Conservation (phyloP, 2,888 invertebrate genomes). For the Polia nebulosa region DNA sequence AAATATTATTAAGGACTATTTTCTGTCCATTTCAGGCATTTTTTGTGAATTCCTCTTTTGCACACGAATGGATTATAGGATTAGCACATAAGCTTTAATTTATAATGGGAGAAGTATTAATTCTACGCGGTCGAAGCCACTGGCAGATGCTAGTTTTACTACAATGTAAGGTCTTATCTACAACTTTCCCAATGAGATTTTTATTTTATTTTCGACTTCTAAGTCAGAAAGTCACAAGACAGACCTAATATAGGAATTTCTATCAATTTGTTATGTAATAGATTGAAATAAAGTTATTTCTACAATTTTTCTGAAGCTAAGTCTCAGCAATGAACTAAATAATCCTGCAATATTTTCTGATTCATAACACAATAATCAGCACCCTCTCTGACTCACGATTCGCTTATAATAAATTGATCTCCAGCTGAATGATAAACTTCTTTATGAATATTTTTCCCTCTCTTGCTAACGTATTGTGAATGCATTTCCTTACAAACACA, state of each 20-base stretch:
- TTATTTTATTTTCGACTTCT: not conserved
- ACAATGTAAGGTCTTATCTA: not conserved
- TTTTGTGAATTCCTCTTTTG: no score
- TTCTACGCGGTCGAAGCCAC: no score
- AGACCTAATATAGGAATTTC: no score
- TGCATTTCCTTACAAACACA: constrained; percentile 54
- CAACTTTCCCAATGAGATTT: not conserved
- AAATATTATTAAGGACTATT: no score
- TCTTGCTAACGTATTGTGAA: constrained; percentile 27
- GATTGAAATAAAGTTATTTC: not conserved
- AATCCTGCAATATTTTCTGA: not conserved
- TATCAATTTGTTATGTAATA: not conserved
- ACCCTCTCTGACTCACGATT: not conserved
- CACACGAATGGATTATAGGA: no score
- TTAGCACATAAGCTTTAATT: no score
- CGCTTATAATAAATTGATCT: constrained; percentile 34
- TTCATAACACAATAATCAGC: constrained; percentile 14
- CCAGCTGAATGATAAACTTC: constrained; percentile 15
- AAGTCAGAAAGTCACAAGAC: no score
- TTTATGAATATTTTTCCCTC: constrained; percentile 25
- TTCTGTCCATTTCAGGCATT: no score
- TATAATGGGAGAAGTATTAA: no score
- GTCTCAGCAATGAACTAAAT: not conserved
- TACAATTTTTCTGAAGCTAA: not conserved
- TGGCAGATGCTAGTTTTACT: no score